Conservation (phyloP, 2,888 invertebrate species). For the Drosophila mettleri region DNA sequence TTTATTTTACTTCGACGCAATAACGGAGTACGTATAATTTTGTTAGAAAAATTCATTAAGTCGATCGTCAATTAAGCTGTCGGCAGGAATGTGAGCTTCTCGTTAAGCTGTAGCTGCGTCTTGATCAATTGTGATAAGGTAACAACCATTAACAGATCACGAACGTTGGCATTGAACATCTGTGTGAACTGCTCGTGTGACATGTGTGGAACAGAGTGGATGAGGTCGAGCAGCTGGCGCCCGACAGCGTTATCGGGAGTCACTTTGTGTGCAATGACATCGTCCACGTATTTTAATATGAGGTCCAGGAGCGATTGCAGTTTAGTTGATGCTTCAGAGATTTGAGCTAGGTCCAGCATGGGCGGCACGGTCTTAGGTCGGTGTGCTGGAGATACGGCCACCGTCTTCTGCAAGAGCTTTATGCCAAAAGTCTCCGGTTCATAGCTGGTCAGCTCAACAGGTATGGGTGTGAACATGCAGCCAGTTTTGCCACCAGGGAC, state of each 20-base stretch:
- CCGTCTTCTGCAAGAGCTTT: slow-evolving; percentile 94
- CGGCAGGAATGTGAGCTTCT: slow-evolving; percentile 95
- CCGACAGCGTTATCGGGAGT: slow-evolving; percentile 95
- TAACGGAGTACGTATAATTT: slow-evolving; percentile 44
- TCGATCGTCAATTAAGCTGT: slow-evolving; percentile 85
- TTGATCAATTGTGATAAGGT: slow-evolving; percentile 98
- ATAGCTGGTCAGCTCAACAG: slow-evolving; percentile 94
- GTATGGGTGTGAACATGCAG: slow-evolving; percentile 98
- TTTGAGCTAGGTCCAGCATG: slow-evolving; percentile 91
- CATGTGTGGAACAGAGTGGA: slow-evolving; percentile 96
- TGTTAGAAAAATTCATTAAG: slow-evolving; percentile 44
- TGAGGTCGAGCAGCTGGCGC: slow-evolving; percentile 94
- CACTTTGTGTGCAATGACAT: slow-evolving; percentile 92
- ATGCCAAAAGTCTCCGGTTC: slow-evolving; percentile 95
- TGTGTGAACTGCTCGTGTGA: slow-evolving; percentile 95
- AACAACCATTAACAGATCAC: slow-evolving; percentile 98
- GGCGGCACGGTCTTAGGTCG: slow-evolving; percentile 89
- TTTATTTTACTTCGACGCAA: slow-evolving; percentile 59
- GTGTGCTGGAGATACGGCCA: slow-evolving; percentile 86
- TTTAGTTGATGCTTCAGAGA: slow-evolving; percentile 93
- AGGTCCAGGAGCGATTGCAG: slow-evolving; percentile 91
- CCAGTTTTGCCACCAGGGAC: slow-evolving; percentile 97
- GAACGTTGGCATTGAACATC: slow-evolving; percentile 98
- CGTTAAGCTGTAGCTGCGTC: slow-evolving; percentile 97
- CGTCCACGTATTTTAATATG: slow-evolving; percentile 94